Evolutionary conservation across 2,113 vertebrate genomes (phyloP).

Genomic region (Cololabis saira): DNA sequence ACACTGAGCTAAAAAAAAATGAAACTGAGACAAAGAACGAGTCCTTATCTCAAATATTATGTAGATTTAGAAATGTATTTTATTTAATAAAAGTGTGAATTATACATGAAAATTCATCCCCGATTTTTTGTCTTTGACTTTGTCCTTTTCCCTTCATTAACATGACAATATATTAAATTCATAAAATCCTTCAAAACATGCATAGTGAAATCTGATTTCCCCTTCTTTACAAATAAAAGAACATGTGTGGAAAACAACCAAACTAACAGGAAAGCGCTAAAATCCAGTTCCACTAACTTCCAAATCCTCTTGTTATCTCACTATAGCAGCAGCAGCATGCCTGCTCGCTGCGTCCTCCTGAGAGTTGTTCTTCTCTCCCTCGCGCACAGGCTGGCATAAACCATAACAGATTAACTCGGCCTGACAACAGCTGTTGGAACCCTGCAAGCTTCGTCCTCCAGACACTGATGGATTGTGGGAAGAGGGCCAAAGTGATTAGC

Average conservation of each 20-base stretch:
- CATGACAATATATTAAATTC: too few relatives aligned
- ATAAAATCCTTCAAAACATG: background rate
- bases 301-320: slow-evolving; percentile 70
- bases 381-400: slow-evolving; percentile 21
- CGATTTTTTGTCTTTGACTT: too few relatives aligned
- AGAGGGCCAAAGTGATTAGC: slow-evolving; percentile 70
- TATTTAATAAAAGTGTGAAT: too few relatives aligned
- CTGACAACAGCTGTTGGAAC: slow-evolving; percentile 74
- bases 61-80: too few relatives aligned
- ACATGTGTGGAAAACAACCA: slow-evolving; percentile 1
- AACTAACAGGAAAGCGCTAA: slow-evolving; percentile 46
- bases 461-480: slow-evolving; percentile 75
- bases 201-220: background rate
- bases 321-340: slow-evolving; percentile 49
- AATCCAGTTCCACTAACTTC: slow-evolving; percentile 52
- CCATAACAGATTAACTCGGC: slow-evolving; percentile 67
- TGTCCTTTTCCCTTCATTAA: too few relatives aligned
- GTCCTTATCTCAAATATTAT: too few relatives aligned
- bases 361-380: slow-evolving; percentile 42
- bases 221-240: slow-evolving; percentile 9
- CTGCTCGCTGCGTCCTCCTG: slow-evolving; percentile 38
- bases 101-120: too few relatives aligned
- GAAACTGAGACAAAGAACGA: too few relatives aligned
- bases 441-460: slow-evolving; percentile 53
- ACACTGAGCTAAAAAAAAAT: too few relatives aligned